Conservation (phyloP, 1,140 invertebrate genomes). For the Cotesia chilonis region DNA sequence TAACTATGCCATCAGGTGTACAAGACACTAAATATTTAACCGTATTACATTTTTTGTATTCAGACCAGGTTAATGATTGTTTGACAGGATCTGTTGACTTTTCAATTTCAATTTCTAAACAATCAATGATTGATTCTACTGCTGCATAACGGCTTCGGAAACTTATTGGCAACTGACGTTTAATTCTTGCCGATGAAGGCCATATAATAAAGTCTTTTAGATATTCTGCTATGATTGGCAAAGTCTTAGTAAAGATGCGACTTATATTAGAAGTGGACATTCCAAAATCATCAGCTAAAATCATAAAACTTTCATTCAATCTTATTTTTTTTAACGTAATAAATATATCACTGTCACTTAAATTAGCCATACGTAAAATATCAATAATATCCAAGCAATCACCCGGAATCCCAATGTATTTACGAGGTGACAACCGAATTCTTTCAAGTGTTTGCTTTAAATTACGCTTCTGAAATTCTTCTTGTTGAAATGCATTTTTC, state of each 20-base stretch:
- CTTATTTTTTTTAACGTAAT: neutral
- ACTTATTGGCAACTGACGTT: neutral
- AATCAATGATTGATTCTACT: neutral
- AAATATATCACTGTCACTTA: no score
- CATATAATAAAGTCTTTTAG: neutral
- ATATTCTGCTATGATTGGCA: neutral
- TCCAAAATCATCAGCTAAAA: neutral
- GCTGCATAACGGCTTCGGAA: neutral
- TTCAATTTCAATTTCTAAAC: constrained; percentile 9
- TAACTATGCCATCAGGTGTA: neutral
- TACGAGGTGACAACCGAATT: no score
- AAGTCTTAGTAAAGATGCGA: neutral
- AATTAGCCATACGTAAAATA: no score
- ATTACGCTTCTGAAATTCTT: no score
- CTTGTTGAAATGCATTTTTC: no score
- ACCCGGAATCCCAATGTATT: no score
- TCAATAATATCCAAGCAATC: no score
- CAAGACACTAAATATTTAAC: neutral
- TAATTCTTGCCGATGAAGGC: neutral
- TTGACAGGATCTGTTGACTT: neutral
- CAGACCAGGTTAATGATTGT: constrained; percentile 1
- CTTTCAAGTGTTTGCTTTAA: no score
- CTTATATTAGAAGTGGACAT: neutral
- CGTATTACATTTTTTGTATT: constrained; percentile 1
- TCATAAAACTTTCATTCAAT: neutral